Evolutionary conservation across 2,888 invertebrate species (phyloP).

Genomic region (Anoncus sp.): DNA sequence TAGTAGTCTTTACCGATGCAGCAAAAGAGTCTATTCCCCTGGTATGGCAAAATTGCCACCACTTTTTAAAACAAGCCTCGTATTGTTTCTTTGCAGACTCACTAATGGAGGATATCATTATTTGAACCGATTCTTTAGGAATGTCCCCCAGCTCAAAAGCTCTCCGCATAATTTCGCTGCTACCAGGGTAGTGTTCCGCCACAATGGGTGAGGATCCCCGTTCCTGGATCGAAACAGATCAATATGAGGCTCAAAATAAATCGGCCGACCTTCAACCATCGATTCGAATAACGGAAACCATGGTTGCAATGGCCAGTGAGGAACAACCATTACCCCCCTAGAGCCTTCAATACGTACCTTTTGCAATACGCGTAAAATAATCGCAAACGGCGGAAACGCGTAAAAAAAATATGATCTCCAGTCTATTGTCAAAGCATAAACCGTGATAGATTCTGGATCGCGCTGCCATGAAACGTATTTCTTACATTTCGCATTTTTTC

Average conservation of each 20-base stretch:
- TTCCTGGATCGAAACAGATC: slow-evolving; percentile 29
- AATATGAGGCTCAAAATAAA: slow-evolving; percentile 8
- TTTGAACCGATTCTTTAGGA: slow-evolving; percentile 20
- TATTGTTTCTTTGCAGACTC: slow-evolving; percentile 42
- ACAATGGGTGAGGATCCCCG: slow-evolving; percentile 27
- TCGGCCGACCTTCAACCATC: background rate
- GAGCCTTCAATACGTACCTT: slow-evolving; percentile 73
- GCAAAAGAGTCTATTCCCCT: background rate
- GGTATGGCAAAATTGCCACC: slow-evolving; percentile 44
- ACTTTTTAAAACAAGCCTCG: slow-evolving; percentile 13
- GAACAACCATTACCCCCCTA: slow-evolving; percentile 71
- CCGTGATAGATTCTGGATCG: slow-evolving; percentile 43
- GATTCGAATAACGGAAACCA: slow-evolving; percentile 30
- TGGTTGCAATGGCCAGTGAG: slow-evolving; percentile 68
- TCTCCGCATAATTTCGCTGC: slow-evolving; percentile 33
- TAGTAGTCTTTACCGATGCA: background rate
- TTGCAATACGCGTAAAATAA: slow-evolving; percentile 64
- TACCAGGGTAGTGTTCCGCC: slow-evolving; percentile 45
- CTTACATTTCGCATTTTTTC: slow-evolving; percentile 5
- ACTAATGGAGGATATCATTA: slow-evolving; percentile 36
- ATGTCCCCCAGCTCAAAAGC: slow-evolving; percentile 20
- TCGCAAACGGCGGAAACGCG: slow-evolving; percentile 62
- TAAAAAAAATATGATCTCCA: slow-evolving; percentile 54
- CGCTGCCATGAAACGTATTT: slow-evolving; percentile 31
- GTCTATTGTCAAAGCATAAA: slow-evolving; percentile 66